A percentile compares a stretch with the other conserved stretches of the same genome.
Conservation (phyloP, 2,113 vertebrate species). For the Atherinomorus stipes region DNA sequence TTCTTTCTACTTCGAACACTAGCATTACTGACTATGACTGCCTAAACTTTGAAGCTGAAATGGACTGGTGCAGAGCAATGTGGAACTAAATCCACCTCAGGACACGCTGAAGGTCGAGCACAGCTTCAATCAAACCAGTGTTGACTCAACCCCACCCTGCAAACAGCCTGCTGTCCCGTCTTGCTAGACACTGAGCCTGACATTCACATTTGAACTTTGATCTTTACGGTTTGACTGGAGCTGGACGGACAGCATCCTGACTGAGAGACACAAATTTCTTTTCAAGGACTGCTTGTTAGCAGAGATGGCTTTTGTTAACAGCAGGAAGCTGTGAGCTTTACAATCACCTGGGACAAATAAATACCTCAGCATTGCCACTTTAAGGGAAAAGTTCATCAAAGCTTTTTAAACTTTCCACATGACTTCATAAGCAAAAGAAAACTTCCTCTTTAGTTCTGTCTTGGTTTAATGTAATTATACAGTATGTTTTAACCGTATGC, state of each 20-base stretch:
- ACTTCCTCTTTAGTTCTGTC: not conserved
- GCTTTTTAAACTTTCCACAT: not conserved
- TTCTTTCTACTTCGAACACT: not conserved
- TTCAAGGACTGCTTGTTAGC: slow-evolving; percentile 19
- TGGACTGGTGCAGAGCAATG: not conserved
- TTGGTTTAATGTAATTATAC: not conserved
- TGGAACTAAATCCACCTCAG: not conserved
- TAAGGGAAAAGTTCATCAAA: slow-evolving; percentile 14
- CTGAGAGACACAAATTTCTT: not conserved
- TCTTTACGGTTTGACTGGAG: slow-evolving; percentile 35
- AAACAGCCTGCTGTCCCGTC: slow-evolving; percentile 22
- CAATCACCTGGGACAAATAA: slow-evolving; percentile 30
- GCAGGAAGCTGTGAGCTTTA: slow-evolving; percentile 32
- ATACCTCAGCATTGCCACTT: slow-evolving; percentile 7
- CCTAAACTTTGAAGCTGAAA: not conserved
- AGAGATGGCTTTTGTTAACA: slow-evolving; percentile 37
- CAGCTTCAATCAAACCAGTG: slow-evolving; percentile 21
- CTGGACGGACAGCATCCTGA: slow-evolving; percentile 1
- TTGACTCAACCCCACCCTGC: slow-evolving; percentile 45
- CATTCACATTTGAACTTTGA: slow-evolving; percentile 52
- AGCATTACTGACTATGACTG: not conserved
- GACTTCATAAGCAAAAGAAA: not conserved
- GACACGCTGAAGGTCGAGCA: not conserved
- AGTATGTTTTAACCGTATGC: slow-evolving; percentile 25
- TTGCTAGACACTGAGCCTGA: slow-evolving; percentile 38